Base-by-base conservation (phyloP, 2,888 invertebrate genomes). In the Argynnis bischoffii region DNA sequence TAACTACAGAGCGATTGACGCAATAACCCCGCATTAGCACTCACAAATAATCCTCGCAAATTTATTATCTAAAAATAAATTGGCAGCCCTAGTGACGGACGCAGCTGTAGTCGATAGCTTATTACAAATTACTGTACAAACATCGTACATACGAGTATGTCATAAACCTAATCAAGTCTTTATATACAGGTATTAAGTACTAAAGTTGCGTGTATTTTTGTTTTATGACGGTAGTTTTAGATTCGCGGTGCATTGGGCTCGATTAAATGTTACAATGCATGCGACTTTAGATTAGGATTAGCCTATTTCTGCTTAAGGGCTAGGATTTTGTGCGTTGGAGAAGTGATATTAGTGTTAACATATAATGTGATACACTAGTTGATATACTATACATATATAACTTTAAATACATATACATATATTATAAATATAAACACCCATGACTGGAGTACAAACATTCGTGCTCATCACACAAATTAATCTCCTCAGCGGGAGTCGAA, bases 81-180 rank as follows among this genome's bases (percentile, higher is more conserved):
- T 89, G 88, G 84, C 90, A 91, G 80, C 90, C 91, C 90, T 90
- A 82, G 74, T 76, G 81, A 80, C 76, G 78, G 79, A 79, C 79
- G 85, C 91, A 91, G 91, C 90, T 91, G 91, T 88, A 85, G 70
- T 85, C 85, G 85, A 88, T 89, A 89, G 85, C 88, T 87, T 89
- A 88, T 87, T 84, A 84, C 87, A 81, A 85, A 85, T 82, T 84
- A 83, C 82, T 77, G 78, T 70, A 75, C 83, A 79, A 82, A 78
- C 71, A 76, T 41, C 35, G 35, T 41, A 76, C 74, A 75, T 69
- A n/a, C n/a, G n/a, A n/a, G n/a, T n/a, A 74, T 66, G 66, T n/a
- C 64, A 72, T 69, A 67, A 69, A 75, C 68, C 26, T 68, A 63
- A 69, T 59, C 61, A 48, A 59, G 56, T 60, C 76, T 54, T 67